Evolutionary conservation across 1,140 invertebrate species (phyloP), one percentile per base, ranked within the genome.

Genomic region (Ylistrum balloti): DNA sequence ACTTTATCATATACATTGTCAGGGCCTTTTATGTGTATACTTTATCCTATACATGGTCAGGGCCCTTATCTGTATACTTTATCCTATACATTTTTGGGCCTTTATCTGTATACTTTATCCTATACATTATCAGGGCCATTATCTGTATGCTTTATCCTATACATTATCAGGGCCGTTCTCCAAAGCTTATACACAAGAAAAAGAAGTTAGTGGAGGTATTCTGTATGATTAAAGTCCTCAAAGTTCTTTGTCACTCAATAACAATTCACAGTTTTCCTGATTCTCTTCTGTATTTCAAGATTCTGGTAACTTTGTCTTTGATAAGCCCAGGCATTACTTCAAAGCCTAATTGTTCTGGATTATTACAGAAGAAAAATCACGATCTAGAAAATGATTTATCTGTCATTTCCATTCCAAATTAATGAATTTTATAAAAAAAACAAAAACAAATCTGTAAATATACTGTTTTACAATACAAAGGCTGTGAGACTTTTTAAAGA

Each of bases 161-260:
- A 74, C 56, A 74, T 74, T 34, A 74, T 34, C 28, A 88, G 86
- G 86, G 56, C 33, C 20, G 28, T 15, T 88, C 33, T 33, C 87
- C 38, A 38, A 86, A 41, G 11, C 3, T 88, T 20, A 48, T 45
- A 11, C 48, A 22, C 33, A 74, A 88, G 33, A 88, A 28, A 28
- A 33, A 38, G 33, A 88, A 88, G 33, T 33, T 88, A 45, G 34
- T n/a, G 32, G 22, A 89, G 38, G 48, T 45, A 74, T 88, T 88
- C 33, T 88, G 33, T 45, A 45, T 9, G 22, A 45, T 88, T 2
- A 28, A n/a, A 74, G n/a, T n/a, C n/a, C n/a, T 74, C 28, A 74
- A n/a, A 74, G 22, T 74, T 74, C 22, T 28, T 28, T 28, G 5
- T 17, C 17, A 74, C 5, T 74, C 1, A 17, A 28, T 28, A 2